Evolutionary conservation across 2,888 invertebrate genomes (phyloP).

Genomic region (Sialis lutaria): DNA sequence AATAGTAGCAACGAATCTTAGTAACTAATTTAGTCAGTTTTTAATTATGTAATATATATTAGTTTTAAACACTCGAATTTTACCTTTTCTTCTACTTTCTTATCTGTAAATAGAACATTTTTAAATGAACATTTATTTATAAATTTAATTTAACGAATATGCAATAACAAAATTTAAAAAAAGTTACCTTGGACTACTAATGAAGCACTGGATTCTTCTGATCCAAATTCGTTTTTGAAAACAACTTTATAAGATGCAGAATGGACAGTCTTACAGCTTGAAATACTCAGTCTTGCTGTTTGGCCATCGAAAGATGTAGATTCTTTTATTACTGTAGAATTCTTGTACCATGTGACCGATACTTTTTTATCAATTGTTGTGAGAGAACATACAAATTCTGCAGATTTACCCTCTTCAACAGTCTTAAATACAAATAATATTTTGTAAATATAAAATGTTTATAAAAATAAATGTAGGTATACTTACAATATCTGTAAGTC

Average conservation of each 20-base stretch:
- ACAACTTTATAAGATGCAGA: slow-evolving; percentile 70
- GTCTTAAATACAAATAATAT: slow-evolving; percentile 26
- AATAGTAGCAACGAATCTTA: background rate
- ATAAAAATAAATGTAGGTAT: slow-evolving; percentile 3
- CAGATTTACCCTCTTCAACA: slow-evolving; percentile 53
- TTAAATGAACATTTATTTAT: background rate
- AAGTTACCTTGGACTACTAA: slow-evolving; percentile 45
- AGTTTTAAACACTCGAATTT: background rate
- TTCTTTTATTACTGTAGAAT: slow-evolving; percentile 55
- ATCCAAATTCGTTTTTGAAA: slow-evolving; percentile 80
- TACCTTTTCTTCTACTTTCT: slow-evolving; percentile 21
- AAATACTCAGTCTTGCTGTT: slow-evolving; percentile 61
- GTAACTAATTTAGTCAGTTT: background rate
- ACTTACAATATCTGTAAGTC: slow-evolving; percentile 57
- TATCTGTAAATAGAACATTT: slow-evolving; percentile 25
- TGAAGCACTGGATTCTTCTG: slow-evolving; percentile 73
- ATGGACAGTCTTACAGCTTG: slow-evolving; percentile 49
- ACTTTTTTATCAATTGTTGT: slow-evolving; percentile 61
- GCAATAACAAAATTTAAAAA: background rate
- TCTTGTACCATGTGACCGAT: slow-evolving; percentile 75
- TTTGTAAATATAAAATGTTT: background rate
- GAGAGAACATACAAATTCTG: slow-evolving; percentile 59
- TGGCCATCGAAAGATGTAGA: slow-evolving; percentile 72
- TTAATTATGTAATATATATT: background rate
- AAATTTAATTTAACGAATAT: background rate